Evolutionary conservation across 2,888 invertebrate genomes (phyloP), one percentile per base, ranked within the genome.

Genomic region (Subacronicta megacephala): DNA sequence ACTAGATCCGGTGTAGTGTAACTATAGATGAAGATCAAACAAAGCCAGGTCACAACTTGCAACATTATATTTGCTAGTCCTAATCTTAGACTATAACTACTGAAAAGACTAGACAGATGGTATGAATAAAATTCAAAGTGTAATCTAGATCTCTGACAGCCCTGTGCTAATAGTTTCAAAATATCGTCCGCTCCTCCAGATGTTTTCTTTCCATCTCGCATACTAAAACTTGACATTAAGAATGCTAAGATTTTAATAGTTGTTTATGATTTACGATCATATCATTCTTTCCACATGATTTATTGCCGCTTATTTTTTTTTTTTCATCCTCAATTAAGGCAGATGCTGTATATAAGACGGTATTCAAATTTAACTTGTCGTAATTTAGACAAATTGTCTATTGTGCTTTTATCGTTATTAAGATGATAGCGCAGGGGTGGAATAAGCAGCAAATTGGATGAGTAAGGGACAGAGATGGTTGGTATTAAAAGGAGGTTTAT

Each of bases 201-300:
- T 74, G 73, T 74, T 61, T 43, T 63, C 45, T 62, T 42, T 59
- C 59, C 35, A 53, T 59, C 52, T 50, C 9, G 15, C 41, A 18
- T 29, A 60, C 49, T 62, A 40, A 65, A 73, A 67, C 37, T 15
- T 53, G 71, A 76, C 75, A 63, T 70, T 62, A 59, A 57, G 51
- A 53, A 64, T 62, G 52, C 56, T 55, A 60, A 61, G 54, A 49
- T 67, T 76, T 74, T 73, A 64, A 65, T 49, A 65, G 64, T 67
- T 53, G 43, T 43, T 12, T 40, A 50, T 65, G 67, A 76, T 75
- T 75, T 75, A 75, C 51, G 74, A 54, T 42, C 59, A 0, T 63
- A 67, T 61, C 58, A 73, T 67, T 75, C 77, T 55, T 58, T 59
- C 47, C 41, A 40, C 54, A 38, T 64, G 64, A 76, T 76, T 76